Conservation (phyloP, 1,140 invertebrate genomes). For the Caenorhabditis tropicalis region DNA sequence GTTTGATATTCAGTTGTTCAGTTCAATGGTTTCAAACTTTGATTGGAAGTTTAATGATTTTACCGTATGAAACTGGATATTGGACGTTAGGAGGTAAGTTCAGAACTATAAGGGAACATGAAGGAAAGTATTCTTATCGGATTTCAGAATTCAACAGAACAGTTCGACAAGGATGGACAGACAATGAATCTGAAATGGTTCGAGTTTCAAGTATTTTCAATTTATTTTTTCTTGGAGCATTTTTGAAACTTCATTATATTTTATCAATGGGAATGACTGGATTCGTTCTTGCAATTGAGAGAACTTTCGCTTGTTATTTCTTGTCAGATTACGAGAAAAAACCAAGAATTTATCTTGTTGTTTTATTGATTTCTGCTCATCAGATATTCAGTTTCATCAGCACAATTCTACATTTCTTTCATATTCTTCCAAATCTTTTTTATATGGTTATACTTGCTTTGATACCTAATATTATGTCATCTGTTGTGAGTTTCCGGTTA, state of each 20-base stretch:
- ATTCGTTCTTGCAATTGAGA: neutral
- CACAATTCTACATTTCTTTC: neutral
- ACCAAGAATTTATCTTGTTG: neutral
- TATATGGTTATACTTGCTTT: neutral
- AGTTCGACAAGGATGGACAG: constrained; percentile 6
- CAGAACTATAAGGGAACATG: too few relatives aligned
- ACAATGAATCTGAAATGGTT: constrained; percentile 8
- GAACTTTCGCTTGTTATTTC: constrained; percentile 10
- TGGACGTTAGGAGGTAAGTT: neutral
- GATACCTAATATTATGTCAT: neutral
- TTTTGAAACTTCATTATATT: constrained; percentile 18
- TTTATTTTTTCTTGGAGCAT: neutral
- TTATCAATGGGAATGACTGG: constrained; percentile 1
- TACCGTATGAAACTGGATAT: neutral
- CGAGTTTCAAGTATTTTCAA: neutral
- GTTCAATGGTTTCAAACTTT: constrained; percentile 23
- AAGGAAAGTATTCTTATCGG: too few relatives aligned
- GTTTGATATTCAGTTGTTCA: constrained; percentile 10
- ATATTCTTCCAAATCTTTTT: neutral
- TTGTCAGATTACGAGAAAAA: constrained; percentile 29
- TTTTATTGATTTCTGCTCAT: neutral
- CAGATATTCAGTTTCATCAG: neutral
- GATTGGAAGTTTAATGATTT: neutral
- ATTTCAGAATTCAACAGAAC: neutral
- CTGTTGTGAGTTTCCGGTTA: neutral